These are phyloP conservation scores for Hetaerina titia DNA, from an alignment of 2,888 invertebrate species.

Conservation along the genomic window DNA sequence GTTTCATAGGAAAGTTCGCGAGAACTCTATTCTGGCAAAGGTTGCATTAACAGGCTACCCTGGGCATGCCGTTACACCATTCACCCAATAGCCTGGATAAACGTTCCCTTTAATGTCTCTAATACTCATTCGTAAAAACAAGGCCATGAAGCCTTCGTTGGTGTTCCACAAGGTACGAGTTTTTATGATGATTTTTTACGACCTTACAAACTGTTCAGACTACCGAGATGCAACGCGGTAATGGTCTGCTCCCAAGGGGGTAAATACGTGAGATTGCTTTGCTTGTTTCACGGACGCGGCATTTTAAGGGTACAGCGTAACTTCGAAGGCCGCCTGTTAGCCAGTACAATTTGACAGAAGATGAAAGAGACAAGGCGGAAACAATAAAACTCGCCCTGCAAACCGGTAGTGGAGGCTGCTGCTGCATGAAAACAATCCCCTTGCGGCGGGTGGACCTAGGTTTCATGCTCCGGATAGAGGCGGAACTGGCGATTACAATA, in stretches of 20 bases:
- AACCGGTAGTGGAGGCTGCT: background rate
- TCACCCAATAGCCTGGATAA: background rate
- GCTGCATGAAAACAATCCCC: background rate
- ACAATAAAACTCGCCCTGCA: background rate
- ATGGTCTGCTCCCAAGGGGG: background rate
- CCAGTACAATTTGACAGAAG: background rate
- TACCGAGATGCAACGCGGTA: background rate
- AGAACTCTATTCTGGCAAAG: background rate
- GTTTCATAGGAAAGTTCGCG: too few relatives aligned
- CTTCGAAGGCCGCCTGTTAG: background rate
- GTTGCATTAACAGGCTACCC: background rate
- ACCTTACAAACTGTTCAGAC: constrained; percentile 27
- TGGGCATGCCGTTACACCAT: background rate
- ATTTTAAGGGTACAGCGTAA: background rate
- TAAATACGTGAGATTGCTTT: background rate
- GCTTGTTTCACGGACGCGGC: background rate
- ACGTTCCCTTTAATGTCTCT: constrained; percentile 1
- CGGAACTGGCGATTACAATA: background rate
- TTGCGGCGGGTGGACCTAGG: background rate
- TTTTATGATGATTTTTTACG: constrained; percentile 22
- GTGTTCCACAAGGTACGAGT: background rate
- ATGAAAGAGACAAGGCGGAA: background rate
- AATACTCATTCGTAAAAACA: background rate
- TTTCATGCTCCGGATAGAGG: background rate
- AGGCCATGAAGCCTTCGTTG: background rate